phyloP scores from a whole-genome alignment of 1,140 invertebrate genomes.

The Homarus americanus region DNA sequence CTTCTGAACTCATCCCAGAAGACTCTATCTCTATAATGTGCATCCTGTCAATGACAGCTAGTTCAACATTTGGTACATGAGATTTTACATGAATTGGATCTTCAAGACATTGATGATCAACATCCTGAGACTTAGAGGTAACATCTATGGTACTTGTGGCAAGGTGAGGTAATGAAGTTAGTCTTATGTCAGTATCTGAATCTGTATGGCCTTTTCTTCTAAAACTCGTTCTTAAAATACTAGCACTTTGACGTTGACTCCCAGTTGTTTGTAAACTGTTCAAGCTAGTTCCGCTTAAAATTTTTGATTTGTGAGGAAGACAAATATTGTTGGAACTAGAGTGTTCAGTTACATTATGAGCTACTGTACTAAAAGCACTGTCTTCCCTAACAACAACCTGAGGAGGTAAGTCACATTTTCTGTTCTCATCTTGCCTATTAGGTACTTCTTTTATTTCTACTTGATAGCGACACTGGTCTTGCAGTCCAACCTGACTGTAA shows the following conservation, averaged over 20 bases:
- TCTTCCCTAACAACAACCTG: not conserved
- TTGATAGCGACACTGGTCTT: not conserved
- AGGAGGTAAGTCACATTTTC: not conserved
- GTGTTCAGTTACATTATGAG: slow-evolving; percentile 10
- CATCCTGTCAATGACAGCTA: slow-evolving; percentile 66
- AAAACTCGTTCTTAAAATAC: slow-evolving; percentile 52
- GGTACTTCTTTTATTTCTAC: not conserved
- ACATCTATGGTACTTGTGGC: slow-evolving; percentile 57
- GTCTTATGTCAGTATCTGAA: slow-evolving; percentile 62
- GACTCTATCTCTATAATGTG: slow-evolving; percentile 63
- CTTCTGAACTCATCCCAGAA: slow-evolving; percentile 32
- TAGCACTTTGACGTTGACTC: not conserved
- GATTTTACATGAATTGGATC: slow-evolving; percentile 7
- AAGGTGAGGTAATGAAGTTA: slow-evolving; percentile 64
- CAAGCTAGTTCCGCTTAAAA: slow-evolving; percentile 21
- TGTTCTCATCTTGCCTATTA: not conserved
- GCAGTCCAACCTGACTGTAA: not conserved
- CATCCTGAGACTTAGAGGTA: slow-evolving; percentile 42
- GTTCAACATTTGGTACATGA: slow-evolving; percentile 62
- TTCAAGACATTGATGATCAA: not conserved
- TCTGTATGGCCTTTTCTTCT: slow-evolving; percentile 21
- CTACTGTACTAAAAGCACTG: not conserved
- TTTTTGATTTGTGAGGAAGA: slow-evolving; percentile 26
- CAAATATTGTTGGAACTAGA: slow-evolving; percentile 56
- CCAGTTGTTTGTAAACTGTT: not conserved